Conservation (phyloP, 2,888 invertebrate species). For the Pollenia labialis region DNA sequence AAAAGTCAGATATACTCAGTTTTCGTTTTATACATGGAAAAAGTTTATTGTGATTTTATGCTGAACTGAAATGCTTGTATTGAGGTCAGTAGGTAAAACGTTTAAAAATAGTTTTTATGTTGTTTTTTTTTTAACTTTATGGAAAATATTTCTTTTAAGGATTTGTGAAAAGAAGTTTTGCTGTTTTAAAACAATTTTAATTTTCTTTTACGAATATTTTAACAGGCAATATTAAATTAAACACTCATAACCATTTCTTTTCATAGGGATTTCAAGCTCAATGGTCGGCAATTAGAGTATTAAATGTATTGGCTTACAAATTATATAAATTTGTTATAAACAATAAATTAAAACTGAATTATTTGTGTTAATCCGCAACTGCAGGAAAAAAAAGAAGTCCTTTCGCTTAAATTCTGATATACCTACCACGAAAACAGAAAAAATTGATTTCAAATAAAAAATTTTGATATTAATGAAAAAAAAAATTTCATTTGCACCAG, state of each 20-base stretch:
- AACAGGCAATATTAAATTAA: not conserved
- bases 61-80: constrained; percentile 55
- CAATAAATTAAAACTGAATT: too few relatives aligned
- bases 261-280: not conserved
- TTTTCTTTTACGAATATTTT: constrained; percentile 5
- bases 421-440: too few relatives aligned
- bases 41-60: constrained; percentile 65
- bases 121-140: constrained; percentile 5
- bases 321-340: not conserved
- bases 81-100: constrained; percentile 70
- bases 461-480: too few relatives aligned
- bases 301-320: not conserved
- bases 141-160: constrained; percentile 39
- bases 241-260: not conserved
- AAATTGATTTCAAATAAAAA: too few relatives aligned
- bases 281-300: not conserved
- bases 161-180: constrained; percentile 20
- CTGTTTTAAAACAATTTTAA: constrained; percentile 23
- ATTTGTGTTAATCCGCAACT: too few relatives aligned
- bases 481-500: too few relatives aligned
- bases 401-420: too few relatives aligned
- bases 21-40: constrained; percentile 36
- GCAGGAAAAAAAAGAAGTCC: too few relatives aligned
- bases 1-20: constrained; percentile 45
- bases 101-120: constrained; percentile 31